These are phyloP conservation scores for Naso thynnoides DNA, from an alignment of 2,797 vertebrate species.

Conservation along the genomic window DNA sequence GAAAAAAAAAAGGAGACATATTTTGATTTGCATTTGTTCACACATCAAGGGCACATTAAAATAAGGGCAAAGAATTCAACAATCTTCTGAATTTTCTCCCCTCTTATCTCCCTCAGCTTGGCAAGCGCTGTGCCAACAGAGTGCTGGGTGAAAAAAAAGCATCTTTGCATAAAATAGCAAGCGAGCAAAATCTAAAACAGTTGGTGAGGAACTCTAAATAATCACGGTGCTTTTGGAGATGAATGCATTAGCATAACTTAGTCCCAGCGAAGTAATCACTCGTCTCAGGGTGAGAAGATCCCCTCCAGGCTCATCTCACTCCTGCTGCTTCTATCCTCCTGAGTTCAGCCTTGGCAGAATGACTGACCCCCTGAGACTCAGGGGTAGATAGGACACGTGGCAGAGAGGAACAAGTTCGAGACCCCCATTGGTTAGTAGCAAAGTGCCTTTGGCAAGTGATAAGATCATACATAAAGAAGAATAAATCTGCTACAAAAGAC, in stretches of 20 bases:
- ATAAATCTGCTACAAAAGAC: slow-evolving; percentile 53
- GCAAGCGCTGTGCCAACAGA: slow-evolving; percentile 68
- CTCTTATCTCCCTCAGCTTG: slow-evolving; percentile 79
- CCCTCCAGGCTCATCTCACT: slow-evolving; percentile 79
- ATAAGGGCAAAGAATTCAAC: slow-evolving; percentile 83
- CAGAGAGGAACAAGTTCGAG: slow-evolving; percentile 64
- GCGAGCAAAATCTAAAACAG: slow-evolving; percentile 87
- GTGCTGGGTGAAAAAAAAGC: slow-evolving; percentile 53
- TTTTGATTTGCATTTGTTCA: slow-evolving; percentile 85
- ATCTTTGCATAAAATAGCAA: slow-evolving; percentile 87
- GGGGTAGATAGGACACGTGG: slow-evolving; percentile 61
- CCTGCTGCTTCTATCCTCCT: slow-evolving; percentile 71
- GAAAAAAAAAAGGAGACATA: slow-evolving; percentile 59
- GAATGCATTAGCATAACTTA: slow-evolving; percentile 89
- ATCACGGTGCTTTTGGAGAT: slow-evolving; percentile 86
- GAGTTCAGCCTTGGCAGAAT: slow-evolving; percentile 73
- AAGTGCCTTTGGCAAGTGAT: slow-evolving; percentile 69
- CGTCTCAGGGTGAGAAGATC: slow-evolving; percentile 81
- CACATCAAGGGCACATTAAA: slow-evolving; percentile 86
- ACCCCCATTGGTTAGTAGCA: slow-evolving; percentile 63
- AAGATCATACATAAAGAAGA: slow-evolving; percentile 55
- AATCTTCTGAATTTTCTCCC: slow-evolving; percentile 77
- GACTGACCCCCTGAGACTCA: slow-evolving; percentile 78
- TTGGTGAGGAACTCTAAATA: slow-evolving; percentile 88
- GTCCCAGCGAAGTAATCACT: slow-evolving; percentile 84